Conservation (phyloP, 1,140 invertebrate genomes). For the Bombus vancouverensis region DNA sequence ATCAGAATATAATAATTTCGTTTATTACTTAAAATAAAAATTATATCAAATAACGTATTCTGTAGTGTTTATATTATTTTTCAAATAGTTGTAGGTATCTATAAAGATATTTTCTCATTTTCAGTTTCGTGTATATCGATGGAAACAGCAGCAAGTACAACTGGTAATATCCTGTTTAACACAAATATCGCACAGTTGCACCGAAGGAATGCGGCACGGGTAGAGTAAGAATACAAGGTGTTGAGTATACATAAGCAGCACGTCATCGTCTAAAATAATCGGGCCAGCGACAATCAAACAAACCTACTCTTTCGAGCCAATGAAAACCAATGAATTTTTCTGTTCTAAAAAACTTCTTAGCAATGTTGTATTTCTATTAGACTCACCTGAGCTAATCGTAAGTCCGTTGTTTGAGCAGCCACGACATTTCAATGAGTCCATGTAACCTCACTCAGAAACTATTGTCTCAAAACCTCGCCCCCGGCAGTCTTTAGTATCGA, state of each 20-base stretch:
- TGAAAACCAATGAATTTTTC: conserved; percentile 59
- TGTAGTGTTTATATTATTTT: background rate
- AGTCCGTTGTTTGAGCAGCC: conserved; percentile 77
- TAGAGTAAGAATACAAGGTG: conserved; percentile 63
- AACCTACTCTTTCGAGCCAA: conserved; percentile 48
- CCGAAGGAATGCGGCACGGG: conserved; percentile 59
- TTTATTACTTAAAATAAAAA: background rate
- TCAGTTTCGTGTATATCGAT: too few species aligned
- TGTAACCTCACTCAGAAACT: conserved; percentile 71
- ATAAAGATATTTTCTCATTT: background rate
- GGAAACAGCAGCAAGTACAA: background rate
- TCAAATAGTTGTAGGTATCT: background rate
- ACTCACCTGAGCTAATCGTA: conserved; percentile 79
- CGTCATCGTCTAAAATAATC: conserved; percentile 78
- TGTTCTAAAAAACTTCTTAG: conserved; percentile 34
- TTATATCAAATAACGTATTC: background rate
- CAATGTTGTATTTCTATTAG: background rate
- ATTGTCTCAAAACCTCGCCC: conserved; percentile 60
- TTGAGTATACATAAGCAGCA: conserved; percentile 56
- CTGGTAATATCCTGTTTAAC: conserved; percentile 27
- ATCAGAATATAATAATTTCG: background rate
- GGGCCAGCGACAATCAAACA: conserved; percentile 62
- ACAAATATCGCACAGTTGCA: conserved; percentile 22
- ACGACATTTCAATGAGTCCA: conserved; percentile 81
- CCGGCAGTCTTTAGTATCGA: conserved; percentile 33